Conservation (phyloP, 92 coral and sea anemone species). For the Pocillopora grandis region DNA sequence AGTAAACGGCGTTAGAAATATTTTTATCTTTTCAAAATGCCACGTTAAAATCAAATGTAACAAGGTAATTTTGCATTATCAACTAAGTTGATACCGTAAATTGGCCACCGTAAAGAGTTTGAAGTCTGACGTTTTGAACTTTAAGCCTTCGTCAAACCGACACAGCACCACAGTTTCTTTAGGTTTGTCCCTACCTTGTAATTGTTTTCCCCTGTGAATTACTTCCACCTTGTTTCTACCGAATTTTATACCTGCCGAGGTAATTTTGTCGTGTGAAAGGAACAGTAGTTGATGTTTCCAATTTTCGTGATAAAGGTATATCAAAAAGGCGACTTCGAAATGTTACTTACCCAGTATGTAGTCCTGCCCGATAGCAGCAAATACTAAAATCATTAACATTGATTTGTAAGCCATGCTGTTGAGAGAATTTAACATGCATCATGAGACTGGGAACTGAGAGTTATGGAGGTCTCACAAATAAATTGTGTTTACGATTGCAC, state of each 20-base stretch:
- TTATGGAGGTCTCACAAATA: too few relatives aligned
- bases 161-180: too few relatives aligned
- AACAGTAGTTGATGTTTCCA: neutral
- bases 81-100: too few relatives aligned
- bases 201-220: slow-evolving; percentile 46
- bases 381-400: neutral
- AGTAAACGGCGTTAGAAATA: neutral
- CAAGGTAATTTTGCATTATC: too few relatives aligned
- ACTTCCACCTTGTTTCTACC: slow-evolving; percentile 33
- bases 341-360: slow-evolving; percentile 4
- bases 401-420: neutral
- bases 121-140: too few relatives aligned
- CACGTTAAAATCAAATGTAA: neutral
- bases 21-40: too few relatives aligned
- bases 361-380: neutral
- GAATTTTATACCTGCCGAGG: slow-evolving; percentile 21
- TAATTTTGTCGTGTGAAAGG: too few relatives aligned
- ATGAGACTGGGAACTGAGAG: too few relatives aligned
- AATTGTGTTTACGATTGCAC: too few relatives aligned
- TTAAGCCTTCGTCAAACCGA: too few relatives aligned
- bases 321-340: neutral
- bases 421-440: neutral
- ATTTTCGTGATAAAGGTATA: neutral
- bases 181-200: slow-evolving; percentile 33
- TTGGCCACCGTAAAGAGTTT: too few relatives aligned